Evolutionary conservation across 2,888 invertebrate genomes (phyloP).

Genomic region (Cetonia aurata): DNA sequence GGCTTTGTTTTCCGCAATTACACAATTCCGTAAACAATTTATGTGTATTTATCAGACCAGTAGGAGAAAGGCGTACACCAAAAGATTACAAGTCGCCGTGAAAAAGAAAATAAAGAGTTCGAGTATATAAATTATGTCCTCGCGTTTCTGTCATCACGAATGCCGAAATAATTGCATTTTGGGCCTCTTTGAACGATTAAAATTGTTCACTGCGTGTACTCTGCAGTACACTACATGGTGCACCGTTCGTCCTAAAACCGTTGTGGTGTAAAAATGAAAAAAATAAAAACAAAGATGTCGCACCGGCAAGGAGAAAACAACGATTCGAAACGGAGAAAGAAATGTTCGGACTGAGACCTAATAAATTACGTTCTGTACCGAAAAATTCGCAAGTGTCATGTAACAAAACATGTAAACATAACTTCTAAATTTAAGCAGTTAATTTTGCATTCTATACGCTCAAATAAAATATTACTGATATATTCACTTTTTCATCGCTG

Average conservation of each 20-base stretch:
- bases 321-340: constrained; percentile 32
- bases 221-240: constrained; percentile 13
- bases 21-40: constrained; percentile 36
- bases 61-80: constrained; percentile 27
- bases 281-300: constrained; percentile 12
- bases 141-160: constrained; percentile 37
- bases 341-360: constrained; percentile 27
- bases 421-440: constrained; percentile 38
- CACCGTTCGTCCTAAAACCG: constrained; percentile 11
- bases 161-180: constrained; percentile 39
- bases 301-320: constrained; percentile 11
- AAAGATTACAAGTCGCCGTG: constrained; percentile 15
- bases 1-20: constrained; percentile 33
- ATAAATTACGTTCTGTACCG: constrained; percentile 33
- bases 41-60: constrained; percentile 32
- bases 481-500: constrained; percentile 35
- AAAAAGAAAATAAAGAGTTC: constrained; percentile 18
- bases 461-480: constrained; percentile 40
- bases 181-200: constrained; percentile 37
- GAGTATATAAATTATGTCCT: constrained; percentile 34
- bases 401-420: constrained; percentile 42
- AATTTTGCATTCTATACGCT: constrained; percentile 26
- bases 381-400: constrained; percentile 38
- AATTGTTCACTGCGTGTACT: constrained; percentile 23
- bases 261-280: constrained; percentile 21